Conservation (phyloP, 2,888 invertebrate genomes). For the Tetragnatha montana region DNA sequence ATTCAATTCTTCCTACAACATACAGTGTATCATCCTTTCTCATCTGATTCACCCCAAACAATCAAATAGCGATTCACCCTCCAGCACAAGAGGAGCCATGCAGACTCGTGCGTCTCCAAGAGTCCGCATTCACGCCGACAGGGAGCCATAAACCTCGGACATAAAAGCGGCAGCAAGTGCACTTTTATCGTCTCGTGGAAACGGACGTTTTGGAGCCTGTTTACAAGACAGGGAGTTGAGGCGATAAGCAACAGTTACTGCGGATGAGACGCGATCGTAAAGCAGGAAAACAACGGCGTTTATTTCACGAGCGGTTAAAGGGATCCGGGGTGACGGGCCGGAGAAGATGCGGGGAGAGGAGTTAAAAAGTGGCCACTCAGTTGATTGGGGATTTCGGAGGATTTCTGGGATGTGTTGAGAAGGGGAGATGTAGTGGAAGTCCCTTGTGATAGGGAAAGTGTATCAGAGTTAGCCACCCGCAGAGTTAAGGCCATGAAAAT, state of each 20-base stretch:
- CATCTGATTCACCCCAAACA: no score
- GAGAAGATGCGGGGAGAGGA: background rate
- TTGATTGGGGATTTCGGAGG: background rate
- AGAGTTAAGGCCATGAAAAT: no score
- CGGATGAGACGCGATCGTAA: background rate
- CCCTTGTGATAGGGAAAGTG: no score
- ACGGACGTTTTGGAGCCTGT: background rate
- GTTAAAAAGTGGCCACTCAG: background rate
- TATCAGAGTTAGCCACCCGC: no score
- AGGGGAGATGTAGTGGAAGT: no score
- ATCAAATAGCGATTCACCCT: no score
- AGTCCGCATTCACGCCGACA: background rate
- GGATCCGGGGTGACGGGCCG: background rate
- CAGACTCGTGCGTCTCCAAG: background rate
- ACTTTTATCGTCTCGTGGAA: background rate
- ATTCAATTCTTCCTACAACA: no score
- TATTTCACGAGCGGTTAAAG: background rate
- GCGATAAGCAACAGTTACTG: background rate
- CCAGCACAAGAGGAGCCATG: no score
- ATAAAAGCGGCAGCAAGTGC: background rate
- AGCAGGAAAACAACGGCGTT: background rate
- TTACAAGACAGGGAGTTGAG: background rate
- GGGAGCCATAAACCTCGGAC: background rate
- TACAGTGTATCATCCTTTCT: no score
- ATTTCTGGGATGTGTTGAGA: background rate